Base-by-base conservation (phyloP, 2,888 invertebrate genomes). In the Cataglyphis rosenhaueri region DNA sequence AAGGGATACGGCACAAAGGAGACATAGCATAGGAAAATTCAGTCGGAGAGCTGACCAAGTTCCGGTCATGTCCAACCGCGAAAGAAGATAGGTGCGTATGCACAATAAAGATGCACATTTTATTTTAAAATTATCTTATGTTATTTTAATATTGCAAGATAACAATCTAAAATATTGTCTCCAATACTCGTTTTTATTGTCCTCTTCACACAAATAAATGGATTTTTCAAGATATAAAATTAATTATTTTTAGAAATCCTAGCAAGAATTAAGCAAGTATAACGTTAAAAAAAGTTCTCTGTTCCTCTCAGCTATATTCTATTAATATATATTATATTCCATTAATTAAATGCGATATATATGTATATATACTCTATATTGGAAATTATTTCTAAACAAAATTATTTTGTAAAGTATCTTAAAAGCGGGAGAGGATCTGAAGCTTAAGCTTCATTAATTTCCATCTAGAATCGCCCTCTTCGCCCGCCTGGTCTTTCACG, bases 21-120 rank as follows among this genome's bases (percentile, higher is more conserved):
- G 35, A 68, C 44, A 66, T 44, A 21, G n/a, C 78, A 85, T 86
- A 86, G 88, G 88, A 91, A 91, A 91, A 91, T 90, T 86, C 87
- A 84, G 73, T 81, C 85, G 81, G 79, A 76, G 79, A 87, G 90
- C 89, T 91, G 91, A 91, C 88, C 84, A 87, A 84, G 91, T 91
- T 91, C 90, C 91, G 91, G 88, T 71, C 65, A 76, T 71, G 83
- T 70, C 81, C 86, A 62, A 79, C 38, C 25, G 78, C 85, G 82
- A 79, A 82, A 38, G 32, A 85, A 64, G 57, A 59, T 71, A 74
- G 48, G 18, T 74, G 12, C 66, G 62, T 62, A 84, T 84, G 86
- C 84, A 84, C 85, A 87, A 88, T 86, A 64, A 79, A 59, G 6
- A 59, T 32, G 21, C 59, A 61, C 70, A 9, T 52, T 52, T 52